Conservation (phyloP, 2,888 invertebrate species). For the Napeogenes inachia region DNA sequence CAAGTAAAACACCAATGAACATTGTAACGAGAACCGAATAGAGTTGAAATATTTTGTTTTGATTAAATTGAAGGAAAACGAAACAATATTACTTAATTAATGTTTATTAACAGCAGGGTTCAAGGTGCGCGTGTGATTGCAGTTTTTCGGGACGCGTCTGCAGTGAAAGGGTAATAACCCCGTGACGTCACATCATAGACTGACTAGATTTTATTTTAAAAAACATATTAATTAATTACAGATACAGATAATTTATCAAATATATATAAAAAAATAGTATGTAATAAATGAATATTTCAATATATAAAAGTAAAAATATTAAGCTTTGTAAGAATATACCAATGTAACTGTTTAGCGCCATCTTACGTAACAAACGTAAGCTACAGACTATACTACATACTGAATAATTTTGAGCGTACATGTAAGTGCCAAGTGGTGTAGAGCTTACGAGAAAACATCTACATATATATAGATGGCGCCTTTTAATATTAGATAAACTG, state of each 20-base stretch:
- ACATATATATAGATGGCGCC: too few relatives aligned
- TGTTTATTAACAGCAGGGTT: background rate
- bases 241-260: background rate
- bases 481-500: too few relatives aligned
- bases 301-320: background rate
- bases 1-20: too few relatives aligned
- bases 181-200: conserved; percentile 49
- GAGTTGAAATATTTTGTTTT: background rate
- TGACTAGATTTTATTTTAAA: conserved; percentile 21
- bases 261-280: background rate
- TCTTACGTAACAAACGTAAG: conserved; percentile 19
- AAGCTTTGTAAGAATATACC: background rate
- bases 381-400: background rate
- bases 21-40: too few relatives aligned
- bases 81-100: too few relatives aligned
- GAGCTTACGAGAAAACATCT: too few relatives aligned
- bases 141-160: conserved; percentile 31
- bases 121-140: conserved; percentile 4
- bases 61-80: background rate
- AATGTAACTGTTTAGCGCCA: conserved; percentile 16
- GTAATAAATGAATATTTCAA: background rate
- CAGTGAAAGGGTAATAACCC: conserved; percentile 58
- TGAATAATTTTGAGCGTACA: too few relatives aligned
- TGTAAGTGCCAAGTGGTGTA: too few relatives aligned
- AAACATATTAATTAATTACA: background rate